A percentile compares a stretch with the other conserved stretches of the same genome.
Conservation (phyloP, 2,797 vertebrate genomes). For the Alosa sapidissima region DNA sequence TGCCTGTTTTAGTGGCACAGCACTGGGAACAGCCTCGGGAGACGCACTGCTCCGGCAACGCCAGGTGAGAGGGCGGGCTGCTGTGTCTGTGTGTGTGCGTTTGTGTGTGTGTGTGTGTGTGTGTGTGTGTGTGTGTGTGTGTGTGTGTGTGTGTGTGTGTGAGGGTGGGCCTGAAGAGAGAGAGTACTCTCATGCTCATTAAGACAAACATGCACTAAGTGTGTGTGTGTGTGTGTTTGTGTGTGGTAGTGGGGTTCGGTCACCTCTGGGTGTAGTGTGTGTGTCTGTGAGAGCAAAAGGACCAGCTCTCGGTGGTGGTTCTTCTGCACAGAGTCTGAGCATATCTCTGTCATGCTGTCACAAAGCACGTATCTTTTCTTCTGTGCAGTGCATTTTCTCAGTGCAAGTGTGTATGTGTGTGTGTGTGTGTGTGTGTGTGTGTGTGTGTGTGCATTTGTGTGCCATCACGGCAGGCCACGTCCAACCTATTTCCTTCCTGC, state of each 20-base stretch:
- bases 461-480: background rate
- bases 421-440: slow-evolving; percentile 4
- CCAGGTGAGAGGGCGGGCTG: background rate
- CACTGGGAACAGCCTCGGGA: background rate
- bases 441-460: slow-evolving; percentile 8
- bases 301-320: background rate
- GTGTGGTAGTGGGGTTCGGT: background rate
- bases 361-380: background rate
- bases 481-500: background rate
- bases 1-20: slow-evolving; percentile 1
- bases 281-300: background rate
- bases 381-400: background rate
- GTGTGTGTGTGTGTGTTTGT: background rate
- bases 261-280: background rate
- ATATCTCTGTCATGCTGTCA: background rate
- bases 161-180: too few relatives aligned
- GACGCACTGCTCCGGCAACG: background rate
- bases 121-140: too few relatives aligned
- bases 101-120: too few relatives aligned
- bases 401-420: background rate
- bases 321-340: background rate
- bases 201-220: too few relatives aligned
- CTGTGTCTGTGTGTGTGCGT: background rate
- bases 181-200: too few relatives aligned
- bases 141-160: too few relatives aligned